A percentile compares a stretch with the other conserved stretches of the same genome.
Conservation (phyloP, 2,888 invertebrate genomes). For the Drosophila eohydei region DNA sequence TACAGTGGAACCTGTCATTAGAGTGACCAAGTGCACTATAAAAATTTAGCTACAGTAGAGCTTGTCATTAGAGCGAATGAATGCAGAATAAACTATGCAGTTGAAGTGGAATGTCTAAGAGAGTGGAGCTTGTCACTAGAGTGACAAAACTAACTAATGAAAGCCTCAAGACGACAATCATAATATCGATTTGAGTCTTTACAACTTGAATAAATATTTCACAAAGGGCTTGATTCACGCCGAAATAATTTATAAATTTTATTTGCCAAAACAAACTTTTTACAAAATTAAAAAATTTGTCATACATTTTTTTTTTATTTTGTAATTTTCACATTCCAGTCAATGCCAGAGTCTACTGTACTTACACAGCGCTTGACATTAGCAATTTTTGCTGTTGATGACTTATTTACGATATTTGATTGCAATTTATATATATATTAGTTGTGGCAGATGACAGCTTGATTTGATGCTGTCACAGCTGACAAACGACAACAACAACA, state of each 20-base stretch:
- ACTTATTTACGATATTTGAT: constrained; percentile 70
- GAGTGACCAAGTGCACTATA: background rate
- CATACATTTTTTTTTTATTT: background rate
- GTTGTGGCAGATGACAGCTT: constrained; percentile 46
- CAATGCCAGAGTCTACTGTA: constrained; percentile 36
- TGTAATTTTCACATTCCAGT: background rate
- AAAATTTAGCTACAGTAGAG: background rate
- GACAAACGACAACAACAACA: constrained; percentile 32
- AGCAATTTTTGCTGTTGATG: constrained; percentile 55
- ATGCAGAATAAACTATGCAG: too few relatives aligned
- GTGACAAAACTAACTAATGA: too few relatives aligned
- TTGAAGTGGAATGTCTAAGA: too few relatives aligned
- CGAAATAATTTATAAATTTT: too few relatives aligned
- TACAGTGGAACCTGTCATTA: constrained; percentile 25
- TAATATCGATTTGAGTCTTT: too few relatives aligned
- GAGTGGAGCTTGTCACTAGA: background rate
- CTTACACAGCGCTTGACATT: constrained; percentile 15
- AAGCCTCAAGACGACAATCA: background rate
- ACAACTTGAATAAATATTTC: too few relatives aligned
- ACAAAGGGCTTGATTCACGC: too few relatives aligned
- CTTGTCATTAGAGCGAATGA: background rate
- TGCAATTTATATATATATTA: constrained; percentile 43
- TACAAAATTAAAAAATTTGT: background rate
- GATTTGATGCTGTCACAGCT: constrained; percentile 33
- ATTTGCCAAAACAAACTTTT: too few relatives aligned